Base-by-base conservation (phyloP, 2,113 vertebrate genomes). In the Bolborhynchus lineola region DNA sequence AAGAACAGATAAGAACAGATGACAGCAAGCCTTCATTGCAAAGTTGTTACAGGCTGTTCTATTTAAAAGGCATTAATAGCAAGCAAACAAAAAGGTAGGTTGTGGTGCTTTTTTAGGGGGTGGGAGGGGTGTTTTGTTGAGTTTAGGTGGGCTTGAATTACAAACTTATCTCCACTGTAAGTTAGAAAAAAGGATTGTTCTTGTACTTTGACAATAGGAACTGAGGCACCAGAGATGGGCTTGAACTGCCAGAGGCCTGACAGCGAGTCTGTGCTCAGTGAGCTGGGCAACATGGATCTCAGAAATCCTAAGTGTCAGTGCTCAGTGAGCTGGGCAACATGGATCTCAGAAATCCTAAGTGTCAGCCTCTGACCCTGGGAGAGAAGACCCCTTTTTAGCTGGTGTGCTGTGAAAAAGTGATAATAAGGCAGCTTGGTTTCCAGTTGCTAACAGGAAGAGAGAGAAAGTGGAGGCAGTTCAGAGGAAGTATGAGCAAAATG, bases 401-500 rank as follows among this genome's bases (percentile, higher is more conserved):
- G 21, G 4, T 44, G 16, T 64, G 29, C 29, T 88, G 33, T 80
- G n/a, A 77, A 90, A 90, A 91, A 50, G 35, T 0, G 0, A 23
- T 72, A 47, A 92, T 78, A 87, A 70, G 79, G 55, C 47, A 81
- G 24, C 33, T 91, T 76, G 29, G 26, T 88, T 74, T 84, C 57
- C 68, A 67, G 59, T 82, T 53, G 55, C 52, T 95, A 83, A 75
- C 82, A 76, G 83, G 85, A 96, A 91, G 16, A 88, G 42, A 76
- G 41, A 93, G 64, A 86, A 92, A 93, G 23, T 72, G n/a, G 44
- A 78, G 82, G 47, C 80, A 69, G 13, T 89, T 94, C 60, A 83
- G 87, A 60, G 50, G 52, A 82, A 93, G 69, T 74, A 63, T 83
- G 68, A 91, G 63, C 79, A 92, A 95, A 97, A 82, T 92, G 42